Conservation (phyloP, 2,797 vertebrate genomes). For the Botia almorhae region DNA sequence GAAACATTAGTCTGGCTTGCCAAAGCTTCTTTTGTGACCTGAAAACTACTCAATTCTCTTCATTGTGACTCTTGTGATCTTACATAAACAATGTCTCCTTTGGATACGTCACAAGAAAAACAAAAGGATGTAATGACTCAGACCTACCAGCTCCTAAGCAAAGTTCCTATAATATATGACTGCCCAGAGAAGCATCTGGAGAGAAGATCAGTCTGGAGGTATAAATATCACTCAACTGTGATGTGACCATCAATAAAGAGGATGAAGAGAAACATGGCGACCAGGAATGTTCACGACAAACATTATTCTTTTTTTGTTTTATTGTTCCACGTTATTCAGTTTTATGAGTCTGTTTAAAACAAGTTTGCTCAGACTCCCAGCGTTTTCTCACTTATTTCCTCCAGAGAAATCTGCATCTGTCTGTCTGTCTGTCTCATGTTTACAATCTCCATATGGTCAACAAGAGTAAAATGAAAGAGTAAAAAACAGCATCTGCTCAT, state of each 20-base stretch:
- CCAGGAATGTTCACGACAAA: not conserved
- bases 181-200: constrained; percentile 49
- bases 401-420: not conserved
- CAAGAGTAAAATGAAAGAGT: not conserved
- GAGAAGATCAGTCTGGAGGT: constrained; percentile 34
- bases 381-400: not conserved
- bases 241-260: constrained; percentile 13
- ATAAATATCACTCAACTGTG: constrained; percentile 56
- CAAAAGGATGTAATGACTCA: constrained; percentile 46
- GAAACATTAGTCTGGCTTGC: not conserved
- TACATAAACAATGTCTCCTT: constrained; percentile 21
- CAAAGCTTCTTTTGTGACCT: not conserved
- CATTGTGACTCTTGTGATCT: too few species aligned
- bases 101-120: constrained; percentile 64
- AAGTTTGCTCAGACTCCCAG: not conserved
- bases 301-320: not conserved
- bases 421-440: not conserved
- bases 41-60: not conserved
- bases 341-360: not conserved
- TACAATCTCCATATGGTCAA: constrained; percentile 63
- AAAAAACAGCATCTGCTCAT: not conserved
- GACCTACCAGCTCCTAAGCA: constrained; percentile 14
- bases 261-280: not conserved
- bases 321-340: not conserved
- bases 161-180: constrained; percentile 9